Conservation (phyloP, 1,140 invertebrate genomes). For the Ooceraea biroi region DNA sequence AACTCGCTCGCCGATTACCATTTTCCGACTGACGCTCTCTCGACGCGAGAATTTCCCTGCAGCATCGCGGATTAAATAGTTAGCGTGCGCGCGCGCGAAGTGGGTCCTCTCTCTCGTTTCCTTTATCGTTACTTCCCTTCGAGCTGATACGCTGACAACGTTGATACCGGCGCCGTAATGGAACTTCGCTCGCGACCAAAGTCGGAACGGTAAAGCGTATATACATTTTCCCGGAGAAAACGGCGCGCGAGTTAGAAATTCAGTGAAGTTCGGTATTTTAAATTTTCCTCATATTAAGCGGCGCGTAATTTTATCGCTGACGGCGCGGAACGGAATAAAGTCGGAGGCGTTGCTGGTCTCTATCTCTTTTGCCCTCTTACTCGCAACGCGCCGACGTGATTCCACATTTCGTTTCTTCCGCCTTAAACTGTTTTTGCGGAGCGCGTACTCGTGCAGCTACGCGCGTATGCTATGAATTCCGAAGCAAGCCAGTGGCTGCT, state of each 20-base stretch:
- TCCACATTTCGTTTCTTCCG: too few species aligned
- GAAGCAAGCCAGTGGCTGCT: slow-evolving; percentile 18
- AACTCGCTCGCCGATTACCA: slow-evolving; percentile 35
- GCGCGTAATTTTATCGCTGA: background rate
- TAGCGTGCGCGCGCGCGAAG: background rate
- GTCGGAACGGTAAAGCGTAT: background rate
- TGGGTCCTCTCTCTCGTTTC: background rate
- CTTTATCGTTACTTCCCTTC: slow-evolving; percentile 20
- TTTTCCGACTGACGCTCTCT: slow-evolving; percentile 31
- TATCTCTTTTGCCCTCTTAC: background rate
- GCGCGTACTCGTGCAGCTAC: background rate
- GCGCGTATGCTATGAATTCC: slow-evolving; percentile 37
- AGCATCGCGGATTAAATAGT: slow-evolving; percentile 36
- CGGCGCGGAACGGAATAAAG: background rate
- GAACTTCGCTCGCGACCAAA: background rate
- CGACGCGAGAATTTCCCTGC: slow-evolving; percentile 39
- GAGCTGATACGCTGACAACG: slow-evolving; percentile 3
- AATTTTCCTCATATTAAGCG: background rate
- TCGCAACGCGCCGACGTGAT: too few species aligned
- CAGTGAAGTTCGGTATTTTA: background rate
- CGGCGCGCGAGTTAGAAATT: background rate
- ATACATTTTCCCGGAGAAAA: background rate
- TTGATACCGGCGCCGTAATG: background rate
- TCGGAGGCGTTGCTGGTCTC: background rate
- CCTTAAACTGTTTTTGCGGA: slow-evolving; percentile 13